Percentiles rank a stretch among this genome's conserved stretches.
phyloP scores from a whole-genome alignment of 1,140 invertebrate species.

The Dendrolimus kikuchii region DNA sequence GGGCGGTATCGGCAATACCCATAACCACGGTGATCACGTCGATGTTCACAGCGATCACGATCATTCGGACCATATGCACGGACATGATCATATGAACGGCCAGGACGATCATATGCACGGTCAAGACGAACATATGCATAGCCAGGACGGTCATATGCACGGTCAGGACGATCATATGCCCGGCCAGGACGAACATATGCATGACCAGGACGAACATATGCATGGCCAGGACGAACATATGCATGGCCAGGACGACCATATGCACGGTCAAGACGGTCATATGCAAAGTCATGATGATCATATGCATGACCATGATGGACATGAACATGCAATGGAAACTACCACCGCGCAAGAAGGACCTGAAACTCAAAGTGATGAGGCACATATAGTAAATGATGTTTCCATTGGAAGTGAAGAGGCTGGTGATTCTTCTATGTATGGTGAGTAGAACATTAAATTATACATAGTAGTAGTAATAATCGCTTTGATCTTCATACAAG shows the following conservation, averaged over 20 bases:
- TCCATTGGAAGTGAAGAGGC: conserved; percentile 31
- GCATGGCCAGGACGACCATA: too few species aligned
- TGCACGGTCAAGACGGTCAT: too few species aligned
- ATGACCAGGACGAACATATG: too few species aligned
- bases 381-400: conserved; percentile 7
- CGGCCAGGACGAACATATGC: too few species aligned
- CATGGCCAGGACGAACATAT: too few species aligned
- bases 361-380: conserved; percentile 38
- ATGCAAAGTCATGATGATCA: too few species aligned
- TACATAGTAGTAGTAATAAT: not conserved
- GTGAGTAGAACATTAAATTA: conserved; percentile 18
- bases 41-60: not conserved
- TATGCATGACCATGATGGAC: conserved; percentile 21
- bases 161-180: too few species aligned
- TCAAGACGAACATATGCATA: too few species aligned
- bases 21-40: conserved; percentile 15
- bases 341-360: conserved; percentile 18
- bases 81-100: too few species aligned
- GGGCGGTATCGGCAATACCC: conserved; percentile 36
- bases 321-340: conserved; percentile 18
- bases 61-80: too few species aligned
- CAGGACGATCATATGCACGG: too few species aligned
- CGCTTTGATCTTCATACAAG: not conserved
- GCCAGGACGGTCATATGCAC: too few species aligned
- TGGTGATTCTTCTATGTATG: conserved; percentile 35